phyloP scores from a whole-genome alignment of 2,113 vertebrate genomes.

The Pycnonotus jocosus region DNA sequence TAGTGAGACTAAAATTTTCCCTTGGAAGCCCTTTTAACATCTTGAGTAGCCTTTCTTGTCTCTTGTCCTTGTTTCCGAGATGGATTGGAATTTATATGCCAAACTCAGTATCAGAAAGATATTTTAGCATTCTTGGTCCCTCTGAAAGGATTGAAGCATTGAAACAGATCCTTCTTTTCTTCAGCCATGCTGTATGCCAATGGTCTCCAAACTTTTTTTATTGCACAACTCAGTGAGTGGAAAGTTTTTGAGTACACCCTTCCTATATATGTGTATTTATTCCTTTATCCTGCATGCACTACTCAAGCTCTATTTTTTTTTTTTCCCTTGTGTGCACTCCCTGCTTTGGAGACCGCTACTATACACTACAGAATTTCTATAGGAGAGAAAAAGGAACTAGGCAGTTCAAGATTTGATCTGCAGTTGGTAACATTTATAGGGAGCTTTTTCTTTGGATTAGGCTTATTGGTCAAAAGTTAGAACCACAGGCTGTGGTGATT shows the following conservation, averaged over 20 bases:
- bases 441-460: background rate
- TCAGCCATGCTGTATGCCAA: background rate
- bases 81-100: background rate
- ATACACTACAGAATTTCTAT: background rate
- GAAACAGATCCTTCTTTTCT: background rate
- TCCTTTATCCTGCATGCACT: background rate
- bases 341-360: background rate
- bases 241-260: background rate
- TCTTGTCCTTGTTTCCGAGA: background rate
- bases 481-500: background rate
- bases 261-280: background rate
- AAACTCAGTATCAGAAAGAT: background rate
- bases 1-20: background rate
- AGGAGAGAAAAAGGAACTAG: background rate
- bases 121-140: background rate
- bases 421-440: background rate
- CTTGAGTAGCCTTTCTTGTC: background rate
- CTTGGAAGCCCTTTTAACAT: background rate
- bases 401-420: background rate
- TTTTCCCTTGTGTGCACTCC: background rate
- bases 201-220: background rate
- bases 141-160: background rate
- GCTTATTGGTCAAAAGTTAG: background rate
- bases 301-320: background rate
- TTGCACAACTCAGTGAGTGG: background rate